Percentiles rank a stretch among this genome's conserved stretches.
Conservation (phyloP, 2,797 vertebrate genomes). For the Tinamus major region DNA sequence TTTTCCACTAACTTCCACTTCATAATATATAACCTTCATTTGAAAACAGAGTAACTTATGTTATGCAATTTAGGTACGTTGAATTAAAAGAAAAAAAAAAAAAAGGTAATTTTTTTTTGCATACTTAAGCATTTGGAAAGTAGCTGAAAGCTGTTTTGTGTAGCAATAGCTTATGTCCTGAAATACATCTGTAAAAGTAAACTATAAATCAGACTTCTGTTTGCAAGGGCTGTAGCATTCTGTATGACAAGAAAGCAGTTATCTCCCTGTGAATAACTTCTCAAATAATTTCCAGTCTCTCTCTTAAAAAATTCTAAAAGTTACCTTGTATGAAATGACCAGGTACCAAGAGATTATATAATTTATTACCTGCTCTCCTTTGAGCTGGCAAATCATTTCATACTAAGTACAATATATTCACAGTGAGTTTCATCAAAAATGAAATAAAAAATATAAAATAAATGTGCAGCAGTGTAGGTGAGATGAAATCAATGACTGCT, state of each 20-base stretch:
- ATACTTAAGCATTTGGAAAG: not conserved
- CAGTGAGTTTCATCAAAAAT: not conserved
- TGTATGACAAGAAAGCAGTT: slow-evolving; percentile 10
- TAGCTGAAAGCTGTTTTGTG: slow-evolving; percentile 6
- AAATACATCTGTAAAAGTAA: not conserved
- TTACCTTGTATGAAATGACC: slow-evolving; percentile 28
- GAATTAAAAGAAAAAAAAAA: not conserved
- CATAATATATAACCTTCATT: not conserved
- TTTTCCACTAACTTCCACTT: not conserved
- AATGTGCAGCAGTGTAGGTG: not conserved
- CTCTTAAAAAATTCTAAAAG: slow-evolving; percentile 49
- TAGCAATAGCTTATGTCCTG: not conserved
- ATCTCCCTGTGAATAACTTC: slow-evolving; percentile 51
- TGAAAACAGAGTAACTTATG: slow-evolving; percentile 5
- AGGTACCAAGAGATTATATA: slow-evolving; percentile 54
- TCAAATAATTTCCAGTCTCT: slow-evolving; percentile 59
- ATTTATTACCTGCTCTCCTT: slow-evolving; percentile 42
- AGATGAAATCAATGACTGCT: slow-evolving; percentile 41
- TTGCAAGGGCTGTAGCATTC: slow-evolving; percentile 3
- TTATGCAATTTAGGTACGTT: not conserved
- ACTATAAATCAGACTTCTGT: not conserved
- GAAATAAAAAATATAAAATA: slow-evolving; percentile 30
- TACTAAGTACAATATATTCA: slow-evolving; percentile 30
- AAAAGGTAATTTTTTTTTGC: not conserved
- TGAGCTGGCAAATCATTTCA: slow-evolving; percentile 38